Percentiles rank a stretch among this genome's conserved stretches.
Conservation (phyloP, 1,140 invertebrate species). For the Drosophila varians region DNA sequence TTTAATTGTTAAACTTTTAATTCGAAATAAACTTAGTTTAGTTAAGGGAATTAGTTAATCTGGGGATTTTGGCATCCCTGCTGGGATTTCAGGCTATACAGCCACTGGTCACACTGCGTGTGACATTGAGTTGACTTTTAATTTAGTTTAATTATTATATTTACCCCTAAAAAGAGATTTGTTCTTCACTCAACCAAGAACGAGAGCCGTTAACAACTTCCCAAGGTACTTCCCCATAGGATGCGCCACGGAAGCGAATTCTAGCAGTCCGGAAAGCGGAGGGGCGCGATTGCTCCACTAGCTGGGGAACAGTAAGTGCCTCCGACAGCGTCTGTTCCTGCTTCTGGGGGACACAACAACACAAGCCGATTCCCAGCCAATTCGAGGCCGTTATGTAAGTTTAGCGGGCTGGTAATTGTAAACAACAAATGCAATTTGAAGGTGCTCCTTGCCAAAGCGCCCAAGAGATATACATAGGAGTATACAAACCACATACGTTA, state of each 20-base stretch:
- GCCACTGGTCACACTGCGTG: constrained; percentile 28
- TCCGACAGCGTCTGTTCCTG: constrained; percentile 3
- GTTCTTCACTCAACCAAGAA: constrained; percentile 1
- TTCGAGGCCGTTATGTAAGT: constrained; percentile 31
- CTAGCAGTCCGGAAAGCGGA: constrained; percentile 18
- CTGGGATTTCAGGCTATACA: not conserved
- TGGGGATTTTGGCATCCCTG: not conserved
- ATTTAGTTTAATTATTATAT: constrained; percentile 42
- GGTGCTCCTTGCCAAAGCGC: not conserved
- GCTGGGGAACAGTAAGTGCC: constrained; percentile 9
- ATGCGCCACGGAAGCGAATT: constrained; percentile 27
- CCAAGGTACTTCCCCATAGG: constrained; percentile 5
- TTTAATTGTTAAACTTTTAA: too few relatives aligned
- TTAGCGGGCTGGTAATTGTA: constrained; percentile 22
- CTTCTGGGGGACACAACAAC: constrained; percentile 25
- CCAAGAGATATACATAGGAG: not conserved
- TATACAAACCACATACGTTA: too few relatives aligned
- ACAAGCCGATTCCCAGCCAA: constrained; percentile 5
- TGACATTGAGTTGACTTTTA: constrained; percentile 55
- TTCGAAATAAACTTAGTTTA: not conserved
- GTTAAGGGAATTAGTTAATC: not conserved
- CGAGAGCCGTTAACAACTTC: constrained; percentile 7
- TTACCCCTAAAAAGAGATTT: constrained; percentile 28
- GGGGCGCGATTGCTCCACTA: not conserved
- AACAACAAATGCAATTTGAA: constrained; percentile 14